phyloP scores from a whole-genome alignment of 64 coral and sea anemone genomes.

The Hydrozoanthus tunicans region DNA sequence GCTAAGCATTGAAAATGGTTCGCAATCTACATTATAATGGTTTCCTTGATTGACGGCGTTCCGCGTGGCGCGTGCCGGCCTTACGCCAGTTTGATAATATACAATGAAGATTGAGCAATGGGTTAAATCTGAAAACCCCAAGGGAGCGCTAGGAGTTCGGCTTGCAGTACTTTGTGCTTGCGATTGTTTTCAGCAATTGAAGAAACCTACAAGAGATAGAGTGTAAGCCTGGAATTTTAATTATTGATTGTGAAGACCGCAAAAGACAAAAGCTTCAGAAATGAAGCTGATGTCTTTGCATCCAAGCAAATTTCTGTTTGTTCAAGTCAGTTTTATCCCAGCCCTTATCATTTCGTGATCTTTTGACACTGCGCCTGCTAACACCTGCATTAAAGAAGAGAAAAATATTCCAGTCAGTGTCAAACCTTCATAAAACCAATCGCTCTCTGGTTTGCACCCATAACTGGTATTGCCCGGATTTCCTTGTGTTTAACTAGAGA shows the following conservation, averaged over 20 bases:
- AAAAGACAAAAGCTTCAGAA: conserved; percentile 8
- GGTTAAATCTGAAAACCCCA: conserved; percentile 20
- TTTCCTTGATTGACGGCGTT: conserved; percentile 80
- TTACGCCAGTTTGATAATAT: conserved; percentile 36
- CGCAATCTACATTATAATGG: conserved; percentile 75
- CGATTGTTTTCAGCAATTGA: conserved; percentile 28
- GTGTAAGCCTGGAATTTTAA: conserved; percentile 16
- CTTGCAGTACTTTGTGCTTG: neutral
- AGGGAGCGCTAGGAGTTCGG: conserved; percentile 12
- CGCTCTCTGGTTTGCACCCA: neutral
- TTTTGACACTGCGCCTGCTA: neutral
- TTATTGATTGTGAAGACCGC: neutral
- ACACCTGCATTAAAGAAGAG: no score
- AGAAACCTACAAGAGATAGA: conserved; percentile 1
- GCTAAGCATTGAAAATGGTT: conserved; percentile 44
- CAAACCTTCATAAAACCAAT: no score
- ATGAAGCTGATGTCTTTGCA: conserved; percentile 4
- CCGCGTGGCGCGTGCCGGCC: conserved; percentile 69
- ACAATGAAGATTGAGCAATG: conserved; percentile 63
- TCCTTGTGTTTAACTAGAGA: conserved; percentile 8
- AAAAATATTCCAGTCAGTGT: no score
- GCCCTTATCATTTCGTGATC: conserved; percentile 23
- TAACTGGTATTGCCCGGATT: conserved; percentile 6
- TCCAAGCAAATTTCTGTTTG: neutral
- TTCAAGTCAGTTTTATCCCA: conserved; percentile 24